Conservation (phyloP, 2,797 vertebrate genomes). For the Tenualosa thibaudeaui region DNA sequence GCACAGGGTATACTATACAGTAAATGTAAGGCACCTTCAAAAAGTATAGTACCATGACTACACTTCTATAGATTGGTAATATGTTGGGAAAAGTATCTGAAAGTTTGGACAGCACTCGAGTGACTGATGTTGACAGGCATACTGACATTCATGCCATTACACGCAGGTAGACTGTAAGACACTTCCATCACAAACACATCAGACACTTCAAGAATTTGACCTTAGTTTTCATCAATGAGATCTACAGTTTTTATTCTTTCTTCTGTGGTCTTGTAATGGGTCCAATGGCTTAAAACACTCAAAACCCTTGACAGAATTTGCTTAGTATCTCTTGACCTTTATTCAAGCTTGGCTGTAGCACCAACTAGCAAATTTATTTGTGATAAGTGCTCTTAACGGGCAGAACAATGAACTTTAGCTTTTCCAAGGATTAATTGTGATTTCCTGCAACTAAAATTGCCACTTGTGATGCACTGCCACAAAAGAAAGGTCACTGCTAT, state of each 20-base stretch:
- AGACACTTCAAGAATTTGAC: not conserved
- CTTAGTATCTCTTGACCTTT: constrained; percentile 9
- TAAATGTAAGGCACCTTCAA: too few species aligned
- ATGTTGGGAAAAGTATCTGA: not conserved
- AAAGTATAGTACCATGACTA: too few species aligned
- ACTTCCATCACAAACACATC: not conserved
- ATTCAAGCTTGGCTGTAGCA: not conserved
- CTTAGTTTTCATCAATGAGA: not conserved
- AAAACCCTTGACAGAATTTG: not conserved
- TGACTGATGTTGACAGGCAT: too few species aligned
- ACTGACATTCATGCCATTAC: not conserved
- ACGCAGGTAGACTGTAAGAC: not conserved
- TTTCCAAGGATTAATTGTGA: not conserved
- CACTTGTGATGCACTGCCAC: not conserved
- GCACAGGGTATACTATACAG: too few species aligned
- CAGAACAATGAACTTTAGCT: not conserved
- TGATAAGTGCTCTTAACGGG: not conserved
- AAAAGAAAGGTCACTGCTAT: not conserved
- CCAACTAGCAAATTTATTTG: not conserved
- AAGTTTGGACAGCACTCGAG: not conserved
- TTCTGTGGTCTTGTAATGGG: not conserved
- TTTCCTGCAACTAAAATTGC: not conserved
- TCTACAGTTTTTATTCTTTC: not conserved
- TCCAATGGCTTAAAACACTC: not conserved
- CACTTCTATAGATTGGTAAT: too few species aligned